phyloP scores from a whole-genome alignment of 2,797 vertebrate species.

The Prunella strophiata region DNA sequence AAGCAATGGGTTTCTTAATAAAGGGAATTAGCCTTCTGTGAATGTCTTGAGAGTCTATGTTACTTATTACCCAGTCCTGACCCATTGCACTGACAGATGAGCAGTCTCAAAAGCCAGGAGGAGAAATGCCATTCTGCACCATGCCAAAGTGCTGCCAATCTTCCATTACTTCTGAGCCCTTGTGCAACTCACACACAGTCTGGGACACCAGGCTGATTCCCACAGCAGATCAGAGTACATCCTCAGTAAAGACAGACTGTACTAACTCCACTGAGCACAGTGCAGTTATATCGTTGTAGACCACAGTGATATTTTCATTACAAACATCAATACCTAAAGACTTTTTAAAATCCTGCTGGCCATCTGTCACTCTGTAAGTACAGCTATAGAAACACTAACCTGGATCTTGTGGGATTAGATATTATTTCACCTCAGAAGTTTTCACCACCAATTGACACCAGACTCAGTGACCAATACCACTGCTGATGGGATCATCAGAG shows the following conservation, averaged over 20 bases:
- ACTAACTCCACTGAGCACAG: neutral
- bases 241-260: neutral
- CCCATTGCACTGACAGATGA: neutral
- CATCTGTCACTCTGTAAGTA: neutral
- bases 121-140: neutral
- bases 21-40: neutral
- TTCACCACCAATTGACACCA: neutral
- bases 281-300: neutral
- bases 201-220: neutral
- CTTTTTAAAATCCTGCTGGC: neutral
- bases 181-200: neutral
- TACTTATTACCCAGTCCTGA: neutral
- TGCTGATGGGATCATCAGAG: neutral
- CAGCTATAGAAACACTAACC: neutral
- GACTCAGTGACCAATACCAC: neutral
- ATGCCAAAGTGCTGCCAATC: neutral
- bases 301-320: neutral
- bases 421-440: neutral
- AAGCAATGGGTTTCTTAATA: neutral
- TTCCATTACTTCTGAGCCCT: fast-evolving
- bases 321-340: neutral
- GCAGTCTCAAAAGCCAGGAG: neutral
- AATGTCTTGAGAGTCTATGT: neutral
- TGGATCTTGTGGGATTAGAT: neutral
- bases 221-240: neutral